A percentile compares a stretch with the other conserved stretches of the same genome.
These are phyloP conservation scores for Lagria hirta DNA, from an alignment of 2,888 invertebrate genomes.

Conservation along the genomic window DNA sequence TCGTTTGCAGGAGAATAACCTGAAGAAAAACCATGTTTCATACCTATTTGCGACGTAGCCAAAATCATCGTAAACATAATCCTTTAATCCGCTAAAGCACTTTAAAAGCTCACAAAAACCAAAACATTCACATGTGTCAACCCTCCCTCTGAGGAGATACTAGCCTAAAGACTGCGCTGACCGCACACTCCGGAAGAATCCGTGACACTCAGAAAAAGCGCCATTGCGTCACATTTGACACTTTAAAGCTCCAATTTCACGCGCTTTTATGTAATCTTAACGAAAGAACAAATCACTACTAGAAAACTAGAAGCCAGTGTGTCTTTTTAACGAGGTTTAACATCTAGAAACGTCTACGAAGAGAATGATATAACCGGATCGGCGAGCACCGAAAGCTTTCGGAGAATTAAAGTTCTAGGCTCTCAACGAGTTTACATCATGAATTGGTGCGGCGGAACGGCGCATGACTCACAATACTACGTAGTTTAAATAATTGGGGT, in stretches of 20 bases:
- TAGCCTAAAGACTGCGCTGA: constrained; percentile 3
- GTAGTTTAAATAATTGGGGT: constrained; percentile 31
- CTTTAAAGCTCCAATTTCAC: constrained; percentile 8
- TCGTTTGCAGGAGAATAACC: neutral
- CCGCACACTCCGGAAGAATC: constrained; percentile 9
- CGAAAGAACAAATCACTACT: constrained; percentile 21
- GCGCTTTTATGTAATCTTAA: constrained; percentile 3
- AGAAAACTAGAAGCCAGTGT: constrained; percentile 12
- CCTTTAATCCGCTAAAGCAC: constrained; percentile 9
- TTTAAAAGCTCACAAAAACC: constrained; percentile 6
- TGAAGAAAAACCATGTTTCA: neutral
- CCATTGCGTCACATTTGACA: neutral
- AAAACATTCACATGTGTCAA: constrained; percentile 8
- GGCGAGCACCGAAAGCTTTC: constrained; percentile 23
- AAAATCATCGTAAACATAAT: constrained; percentile 26
- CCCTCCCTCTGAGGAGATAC: too few species aligned
- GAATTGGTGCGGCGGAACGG: constrained; percentile 4
- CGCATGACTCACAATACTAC: constrained; percentile 34
- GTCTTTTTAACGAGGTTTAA: constrained; percentile 21
- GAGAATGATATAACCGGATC: constrained; percentile 17
- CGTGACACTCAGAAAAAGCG: constrained; percentile 7
- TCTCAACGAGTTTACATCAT: constrained; percentile 16
- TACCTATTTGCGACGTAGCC: constrained; percentile 24
- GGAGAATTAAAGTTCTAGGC: constrained; percentile 3
- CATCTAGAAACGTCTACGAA: constrained; percentile 25